Base-by-base conservation (phyloP, 2,888 invertebrate species). In the Mantis religiosa region DNA sequence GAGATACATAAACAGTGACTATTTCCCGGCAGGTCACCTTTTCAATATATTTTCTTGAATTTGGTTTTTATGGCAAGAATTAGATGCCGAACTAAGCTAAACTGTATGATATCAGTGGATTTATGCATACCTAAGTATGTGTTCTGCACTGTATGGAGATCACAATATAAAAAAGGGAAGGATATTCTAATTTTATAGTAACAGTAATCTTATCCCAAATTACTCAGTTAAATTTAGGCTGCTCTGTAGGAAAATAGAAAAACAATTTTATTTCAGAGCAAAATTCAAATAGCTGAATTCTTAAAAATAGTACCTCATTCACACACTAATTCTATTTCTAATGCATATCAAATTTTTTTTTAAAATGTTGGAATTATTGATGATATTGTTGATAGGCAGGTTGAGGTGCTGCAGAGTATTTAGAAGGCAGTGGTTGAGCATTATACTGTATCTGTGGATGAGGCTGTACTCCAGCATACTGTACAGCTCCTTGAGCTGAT, bases 401-500 rank as follows among this genome's bases (percentile, higher is more conserved):
- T 84, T 89, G 89, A 15, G 90, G 88, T 25, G 41, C 83, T 27
- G 89, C 83, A 83, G 89, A 85, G 84, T 89, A 89, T 14, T 89
- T 90, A 41, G 89, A 89, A 14, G 89, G 89, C 84, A 90, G 90
- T 3, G 91, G 91, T 85, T 89, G 90, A 47, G 89, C 81, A 28
- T 89, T 85, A 89, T 89, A 90, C 87, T 90, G 91, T 30, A 87
- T 87, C n/a, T 87, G 87, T 30, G 87, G 81, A 83, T 85, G 90
- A 15, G 90, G 88, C 30, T 84, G 88, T 25, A 84, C 81, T 30
- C 83, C 84, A 30, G 83, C 84, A 81, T 84, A 81, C 41, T 71
- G 88, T 25, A 88, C 84, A 25, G 84, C 81, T 84, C 84, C 14
- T 83, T 89, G 88, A 84, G 90, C 87, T 91, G 89, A 82, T 54